phyloP scores from a whole-genome alignment of 2,888 invertebrate species.

The Lysandra bellargus region DNA sequence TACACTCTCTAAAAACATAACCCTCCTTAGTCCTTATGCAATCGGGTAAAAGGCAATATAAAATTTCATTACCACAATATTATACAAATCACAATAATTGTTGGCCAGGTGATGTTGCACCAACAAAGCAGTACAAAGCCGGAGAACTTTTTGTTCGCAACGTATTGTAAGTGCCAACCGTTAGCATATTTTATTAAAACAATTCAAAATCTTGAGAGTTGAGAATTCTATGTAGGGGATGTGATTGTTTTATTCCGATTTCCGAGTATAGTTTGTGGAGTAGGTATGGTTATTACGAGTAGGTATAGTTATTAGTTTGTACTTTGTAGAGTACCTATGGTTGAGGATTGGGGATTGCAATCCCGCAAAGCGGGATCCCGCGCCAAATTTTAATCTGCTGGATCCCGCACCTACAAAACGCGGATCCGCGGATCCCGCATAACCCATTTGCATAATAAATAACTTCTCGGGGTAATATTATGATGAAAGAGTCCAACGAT shows the following conservation, averaged over 20 bases:
- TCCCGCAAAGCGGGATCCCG: no score
- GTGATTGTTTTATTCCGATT: neutral
- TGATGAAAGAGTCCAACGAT: no score
- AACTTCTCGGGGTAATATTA: no score
- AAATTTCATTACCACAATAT: neutral
- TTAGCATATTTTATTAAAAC: conserved; percentile 25
- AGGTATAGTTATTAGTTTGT: no score
- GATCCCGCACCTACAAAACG: no score
- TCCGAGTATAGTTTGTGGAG: neutral
- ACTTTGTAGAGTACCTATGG: neutral
- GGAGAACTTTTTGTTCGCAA: neutral
- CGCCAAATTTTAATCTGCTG: no score
- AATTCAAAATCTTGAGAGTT: neutral
- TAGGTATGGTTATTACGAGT: no score
- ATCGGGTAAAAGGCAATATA: neutral
- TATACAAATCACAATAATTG: conserved; percentile 7
- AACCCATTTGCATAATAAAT: no score
- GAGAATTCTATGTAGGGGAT: neutral
- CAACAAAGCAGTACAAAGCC: conserved; percentile 34
- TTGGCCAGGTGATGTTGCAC: conserved; percentile 5
- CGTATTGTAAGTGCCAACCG: conserved; percentile 20
- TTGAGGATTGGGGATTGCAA: neutral
- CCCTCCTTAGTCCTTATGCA: no score
- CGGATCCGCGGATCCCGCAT: no score
- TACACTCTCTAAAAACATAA: neutral